phyloP scores from a whole-genome alignment of 2,797 vertebrate species.

The Coccyzus lansbergi region DNA sequence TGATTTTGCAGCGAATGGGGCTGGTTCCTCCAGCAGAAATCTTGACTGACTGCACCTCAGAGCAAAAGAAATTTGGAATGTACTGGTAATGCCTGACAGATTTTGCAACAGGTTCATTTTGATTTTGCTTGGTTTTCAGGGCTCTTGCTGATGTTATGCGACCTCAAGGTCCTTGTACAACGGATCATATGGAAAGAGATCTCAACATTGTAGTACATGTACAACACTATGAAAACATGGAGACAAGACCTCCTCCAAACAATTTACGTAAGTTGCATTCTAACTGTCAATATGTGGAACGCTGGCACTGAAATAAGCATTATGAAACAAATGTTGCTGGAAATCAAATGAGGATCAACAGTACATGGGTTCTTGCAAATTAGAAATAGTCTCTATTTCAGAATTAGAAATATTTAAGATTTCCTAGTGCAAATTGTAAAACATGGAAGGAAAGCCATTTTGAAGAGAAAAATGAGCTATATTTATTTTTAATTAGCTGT shows the following conservation, averaged over 20 bases:
- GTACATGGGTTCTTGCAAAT: background rate
- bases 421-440: background rate
- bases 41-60: background rate
- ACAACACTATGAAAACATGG: slow-evolving; percentile 93
- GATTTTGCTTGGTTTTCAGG: slow-evolving; percentile 77
- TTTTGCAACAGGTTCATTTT: background rate
- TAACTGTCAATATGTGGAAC: background rate
- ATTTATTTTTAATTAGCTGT: background rate
- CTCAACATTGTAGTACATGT: slow-evolving; percentile 93
- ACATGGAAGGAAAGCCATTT: background rate
- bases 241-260: slow-evolving; percentile 85
- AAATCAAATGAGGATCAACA: background rate
- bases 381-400: background rate
- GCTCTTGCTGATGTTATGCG: slow-evolving; percentile 95
- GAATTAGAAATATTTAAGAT: background rate
- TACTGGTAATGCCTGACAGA: background rate
- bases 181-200: slow-evolving; percentile 92
- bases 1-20: background rate
- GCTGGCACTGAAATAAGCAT: background rate
- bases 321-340: background rate
- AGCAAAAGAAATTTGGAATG: background rate
- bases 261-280: slow-evolving; percentile 89
- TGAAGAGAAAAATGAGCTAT: background rate
- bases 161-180: slow-evolving; percentile 91
- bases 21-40: background rate